A percentile compares a stretch with the other conserved stretches of the same genome.
These are phyloP conservation scores for Hirudinaria manillensis DNA, from an alignment of 2,888 invertebrate species.

Conservation along the genomic window DNA sequence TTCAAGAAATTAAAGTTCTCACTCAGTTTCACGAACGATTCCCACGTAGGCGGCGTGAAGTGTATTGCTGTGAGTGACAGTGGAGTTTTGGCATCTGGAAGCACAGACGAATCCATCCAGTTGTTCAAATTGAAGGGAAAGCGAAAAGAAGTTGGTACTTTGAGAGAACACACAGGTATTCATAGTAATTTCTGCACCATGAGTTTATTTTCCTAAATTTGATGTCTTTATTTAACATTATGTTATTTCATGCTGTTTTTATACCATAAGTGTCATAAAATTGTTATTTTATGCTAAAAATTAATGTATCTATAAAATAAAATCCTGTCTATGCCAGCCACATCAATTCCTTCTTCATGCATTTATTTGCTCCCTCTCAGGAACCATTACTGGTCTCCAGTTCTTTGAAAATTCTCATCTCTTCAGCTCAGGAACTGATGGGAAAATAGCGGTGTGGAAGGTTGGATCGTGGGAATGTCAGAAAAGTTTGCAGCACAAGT, in stretches of 20 bases:
- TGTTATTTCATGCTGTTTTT: not conserved
- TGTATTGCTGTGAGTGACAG: constrained; percentile 65
- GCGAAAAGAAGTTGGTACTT: constrained; percentile 72
- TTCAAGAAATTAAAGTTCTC: constrained; percentile 61
- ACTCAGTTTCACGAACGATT: constrained; percentile 80
- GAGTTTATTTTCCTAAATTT: not conserved
- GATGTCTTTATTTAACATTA: not conserved
- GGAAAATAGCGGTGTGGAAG: constrained; percentile 72
- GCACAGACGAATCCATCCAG: constrained; percentile 79
- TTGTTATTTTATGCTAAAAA: not conserved
- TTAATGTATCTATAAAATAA: not conserved
- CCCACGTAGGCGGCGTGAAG: constrained; percentile 74
- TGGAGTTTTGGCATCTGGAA: constrained; percentile 73
- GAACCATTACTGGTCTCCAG: constrained; percentile 70
- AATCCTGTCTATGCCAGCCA: too few relatives aligned
- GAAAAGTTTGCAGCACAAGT: constrained; percentile 70
- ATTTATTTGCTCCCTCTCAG: constrained; percentile 50
- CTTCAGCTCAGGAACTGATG: constrained; percentile 77
- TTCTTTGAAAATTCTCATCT: constrained; percentile 72
- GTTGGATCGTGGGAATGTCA: constrained; percentile 79
- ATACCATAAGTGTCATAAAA: not conserved
- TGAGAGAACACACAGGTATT: constrained; percentile 72
- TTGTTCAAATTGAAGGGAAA: constrained; percentile 72
- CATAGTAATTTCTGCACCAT: not conserved
- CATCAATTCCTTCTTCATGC: too few relatives aligned